Evolutionary conservation across 2,888 invertebrate genomes (phyloP).

Genomic region (Acanthoscelides obtectus): DNA sequence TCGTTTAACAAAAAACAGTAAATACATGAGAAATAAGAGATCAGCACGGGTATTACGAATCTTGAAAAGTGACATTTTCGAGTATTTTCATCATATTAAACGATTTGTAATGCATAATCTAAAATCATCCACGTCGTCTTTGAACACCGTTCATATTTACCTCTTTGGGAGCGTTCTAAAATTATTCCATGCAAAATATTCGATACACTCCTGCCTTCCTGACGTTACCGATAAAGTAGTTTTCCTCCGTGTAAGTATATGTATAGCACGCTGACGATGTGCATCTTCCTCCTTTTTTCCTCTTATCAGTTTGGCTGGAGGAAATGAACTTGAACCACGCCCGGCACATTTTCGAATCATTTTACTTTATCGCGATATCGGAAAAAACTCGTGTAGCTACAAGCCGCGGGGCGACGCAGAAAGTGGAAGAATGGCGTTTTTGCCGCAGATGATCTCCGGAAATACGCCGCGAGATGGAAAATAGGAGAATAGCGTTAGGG

Average conservation of each 20-base stretch:
- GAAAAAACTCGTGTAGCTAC: background rate
- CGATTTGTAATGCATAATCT: too few species aligned
- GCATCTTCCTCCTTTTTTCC: background rate
- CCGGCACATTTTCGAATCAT: background rate
- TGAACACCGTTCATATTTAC: too few species aligned
- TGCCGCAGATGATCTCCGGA: background rate
- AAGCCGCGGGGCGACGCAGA: background rate
- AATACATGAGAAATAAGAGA: too few species aligned
- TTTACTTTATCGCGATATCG: background rate
- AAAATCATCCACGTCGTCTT: too few species aligned
- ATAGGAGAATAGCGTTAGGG: background rate
- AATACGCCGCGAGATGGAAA: background rate
- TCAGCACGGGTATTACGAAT: too few species aligned
- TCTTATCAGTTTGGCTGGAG: background rate
- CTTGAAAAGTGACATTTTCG: too few species aligned
- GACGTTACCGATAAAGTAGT: background rate
- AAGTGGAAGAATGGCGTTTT: too few species aligned
- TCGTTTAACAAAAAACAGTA: too few species aligned
- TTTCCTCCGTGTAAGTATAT: background rate
- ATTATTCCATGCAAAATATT: background rate
- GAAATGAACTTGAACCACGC: background rate
- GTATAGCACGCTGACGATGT: background rate
- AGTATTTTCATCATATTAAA: too few species aligned
- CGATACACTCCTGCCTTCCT: background rate
- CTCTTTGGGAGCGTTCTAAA: too few species aligned